Conservation (phyloP, 1,140 invertebrate species). For the Babylonia areolata region DNA sequence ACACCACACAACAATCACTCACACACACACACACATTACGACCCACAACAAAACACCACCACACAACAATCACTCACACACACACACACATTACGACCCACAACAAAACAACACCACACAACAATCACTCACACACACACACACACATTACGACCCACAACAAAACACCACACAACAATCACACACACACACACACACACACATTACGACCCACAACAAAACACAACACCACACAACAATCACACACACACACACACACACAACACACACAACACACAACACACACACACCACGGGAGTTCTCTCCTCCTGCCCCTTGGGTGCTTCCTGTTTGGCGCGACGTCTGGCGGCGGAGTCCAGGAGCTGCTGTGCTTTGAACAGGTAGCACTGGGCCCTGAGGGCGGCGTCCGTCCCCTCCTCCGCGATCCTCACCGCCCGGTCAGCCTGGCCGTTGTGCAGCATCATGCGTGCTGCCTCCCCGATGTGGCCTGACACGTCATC, state of each 20-base stretch:
- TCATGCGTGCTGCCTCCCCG: constrained; percentile 40
- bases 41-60: too few species aligned
- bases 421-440: constrained; percentile 36
- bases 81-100: not conserved
- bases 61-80: not conserved
- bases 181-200: not conserved
- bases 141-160: not conserved
- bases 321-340: not conserved
- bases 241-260: not conserved
- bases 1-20: too few species aligned
- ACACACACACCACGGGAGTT: not conserved
- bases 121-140: not conserved
- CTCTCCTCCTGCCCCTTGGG: too few species aligned
- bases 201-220: not conserved
- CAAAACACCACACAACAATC: not conserved
- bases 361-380: constrained; percentile 29
- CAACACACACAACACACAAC: not conserved
- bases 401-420: constrained; percentile 18
- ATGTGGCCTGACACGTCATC: constrained; percentile 21
- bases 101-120: not conserved
- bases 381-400: constrained; percentile 36
- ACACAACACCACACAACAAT: not conserved
- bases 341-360: not conserved
- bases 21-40: too few species aligned
- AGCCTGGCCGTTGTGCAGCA: constrained; percentile 41